Conservation (phyloP, 2,113 vertebrate genomes). For the Opisthocomus hoazin region DNA sequence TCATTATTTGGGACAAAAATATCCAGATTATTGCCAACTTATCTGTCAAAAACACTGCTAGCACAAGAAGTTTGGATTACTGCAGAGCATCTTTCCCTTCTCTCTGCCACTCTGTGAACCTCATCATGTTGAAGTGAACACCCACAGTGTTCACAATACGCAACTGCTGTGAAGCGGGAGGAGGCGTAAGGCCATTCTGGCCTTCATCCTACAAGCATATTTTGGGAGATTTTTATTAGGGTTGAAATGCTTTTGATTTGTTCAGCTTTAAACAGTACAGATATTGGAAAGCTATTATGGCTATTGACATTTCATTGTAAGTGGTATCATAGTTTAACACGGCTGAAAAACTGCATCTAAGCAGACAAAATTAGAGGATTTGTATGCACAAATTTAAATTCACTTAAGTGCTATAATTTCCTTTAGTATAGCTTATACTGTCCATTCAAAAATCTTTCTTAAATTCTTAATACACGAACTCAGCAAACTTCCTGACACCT, state of each 20-base stretch:
- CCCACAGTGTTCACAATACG: slow-evolving; percentile 30
- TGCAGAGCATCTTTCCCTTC: background rate
- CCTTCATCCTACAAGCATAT: background rate
- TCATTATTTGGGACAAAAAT: slow-evolving; percentile 54
- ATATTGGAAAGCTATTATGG: background rate
- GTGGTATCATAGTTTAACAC: background rate
- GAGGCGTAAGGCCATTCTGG: background rate
- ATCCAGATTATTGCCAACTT: slow-evolving; percentile 32
- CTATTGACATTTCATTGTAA: rapidly evolving
- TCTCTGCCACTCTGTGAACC: slow-evolving; percentile 1
- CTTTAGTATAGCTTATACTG: background rate
- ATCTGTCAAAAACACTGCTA: slow-evolving; percentile 37
- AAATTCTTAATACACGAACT: background rate
- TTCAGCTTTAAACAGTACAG: background rate
- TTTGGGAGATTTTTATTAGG: background rate
- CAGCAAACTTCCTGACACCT: background rate
- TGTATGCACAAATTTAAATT: background rate
- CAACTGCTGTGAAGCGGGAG: slow-evolving; percentile 19
- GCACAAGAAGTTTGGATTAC: slow-evolving; percentile 1
- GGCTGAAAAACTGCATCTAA: background rate
- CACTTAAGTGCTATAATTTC: background rate
- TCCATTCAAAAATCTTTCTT: background rate
- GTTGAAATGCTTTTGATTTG: background rate
- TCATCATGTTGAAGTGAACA: slow-evolving; percentile 28
- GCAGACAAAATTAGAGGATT: background rate